Evolutionary conservation across 2,888 invertebrate genomes (phyloP), one percentile per base, ranked within the genome.

Genomic region (Archips xylosteana): DNA sequence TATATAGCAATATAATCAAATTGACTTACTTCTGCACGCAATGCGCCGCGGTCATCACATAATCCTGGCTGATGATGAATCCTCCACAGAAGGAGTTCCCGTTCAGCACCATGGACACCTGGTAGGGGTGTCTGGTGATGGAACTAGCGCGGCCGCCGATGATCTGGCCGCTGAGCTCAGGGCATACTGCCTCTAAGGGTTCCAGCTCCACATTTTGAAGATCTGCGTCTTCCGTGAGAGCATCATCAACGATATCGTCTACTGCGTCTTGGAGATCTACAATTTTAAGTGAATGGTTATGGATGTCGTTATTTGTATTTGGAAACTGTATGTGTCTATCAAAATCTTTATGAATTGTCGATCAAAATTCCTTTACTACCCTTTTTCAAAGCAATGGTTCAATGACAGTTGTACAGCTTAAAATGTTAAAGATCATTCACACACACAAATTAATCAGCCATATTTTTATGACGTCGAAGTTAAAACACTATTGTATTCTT

Each of bases 51-150:
- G 95, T 94, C 74, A 94, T 75, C 65, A 94, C 90, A 74, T 89
- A 89, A 57, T 89, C 86, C 32, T 78, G 81, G 75, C 94, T 91
- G 78, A 95, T 88, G 71, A 95, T 91, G 77, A 94, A 94, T 0
- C 95, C 95, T 13, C 95, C 94, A 75, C 94, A 95, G 80, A 94
- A 94, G 0, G 94, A 91, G 81, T 92, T 94, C 0, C 92, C 88
- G 72, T 94, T 94, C 6, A 94, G 75, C 54, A 94, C 89, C 92
- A 95, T 92, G 0, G 93, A 92, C 75, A 91, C 94, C 78, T 92
- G 92, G 75, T 85, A 92, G 0, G 94, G 94, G 49, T 93, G 92
- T 54, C 93, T 79, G 61, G 84, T 86, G 10, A 94, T 88, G 0
- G 92, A 90, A 39, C 92, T 92, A 0, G 92, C 84, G 36, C 87